phyloP scores from a whole-genome alignment of 2,797 vertebrate species.

The Falco cherrug region DNA sequence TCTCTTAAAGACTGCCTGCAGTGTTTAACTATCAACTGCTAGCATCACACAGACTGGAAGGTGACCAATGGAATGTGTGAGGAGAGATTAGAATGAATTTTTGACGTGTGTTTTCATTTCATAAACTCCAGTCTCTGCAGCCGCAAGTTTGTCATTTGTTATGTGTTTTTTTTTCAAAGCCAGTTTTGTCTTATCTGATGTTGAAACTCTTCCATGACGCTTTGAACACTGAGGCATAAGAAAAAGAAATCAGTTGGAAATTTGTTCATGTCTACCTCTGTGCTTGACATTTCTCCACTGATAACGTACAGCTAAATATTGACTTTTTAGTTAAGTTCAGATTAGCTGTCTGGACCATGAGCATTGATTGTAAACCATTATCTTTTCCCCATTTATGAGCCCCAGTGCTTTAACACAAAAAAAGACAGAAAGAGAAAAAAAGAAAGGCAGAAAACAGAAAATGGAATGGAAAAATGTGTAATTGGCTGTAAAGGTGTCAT shows the following conservation, averaged over 20 bases:
- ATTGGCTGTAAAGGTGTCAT: background rate
- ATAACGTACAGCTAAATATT: slow-evolving; percentile 76
- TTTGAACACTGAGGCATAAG: slow-evolving; percentile 66
- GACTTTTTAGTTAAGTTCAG: slow-evolving; percentile 76
- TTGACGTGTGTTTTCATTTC: slow-evolving; percentile 59
- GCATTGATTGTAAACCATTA: slow-evolving; percentile 67
- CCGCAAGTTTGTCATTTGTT: slow-evolving; percentile 66
- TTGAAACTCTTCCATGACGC: slow-evolving; percentile 67
- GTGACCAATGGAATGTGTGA: slow-evolving; percentile 66
- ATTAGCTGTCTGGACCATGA: slow-evolving; percentile 63
- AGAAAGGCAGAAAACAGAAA: background rate
- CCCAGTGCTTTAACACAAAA: background rate
- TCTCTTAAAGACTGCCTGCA: slow-evolving; percentile 69
- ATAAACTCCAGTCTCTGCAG: slow-evolving; percentile 51
- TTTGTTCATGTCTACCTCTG: slow-evolving; percentile 70
- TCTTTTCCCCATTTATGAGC: slow-evolving; percentile 47
- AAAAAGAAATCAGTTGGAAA: slow-evolving; percentile 70
- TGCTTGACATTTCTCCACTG: slow-evolving; percentile 77
- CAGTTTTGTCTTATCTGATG: slow-evolving; percentile 79
- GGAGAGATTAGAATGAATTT: slow-evolving; percentile 73
- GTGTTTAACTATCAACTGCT: slow-evolving; percentile 55
- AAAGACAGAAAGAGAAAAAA: background rate
- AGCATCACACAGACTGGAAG: slow-evolving; percentile 65
- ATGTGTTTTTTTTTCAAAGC: slow-evolving; percentile 3
- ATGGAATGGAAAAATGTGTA: background rate